Conservation (phyloP, 2,113 vertebrate species). For the Montifringilla adamsi region DNA sequence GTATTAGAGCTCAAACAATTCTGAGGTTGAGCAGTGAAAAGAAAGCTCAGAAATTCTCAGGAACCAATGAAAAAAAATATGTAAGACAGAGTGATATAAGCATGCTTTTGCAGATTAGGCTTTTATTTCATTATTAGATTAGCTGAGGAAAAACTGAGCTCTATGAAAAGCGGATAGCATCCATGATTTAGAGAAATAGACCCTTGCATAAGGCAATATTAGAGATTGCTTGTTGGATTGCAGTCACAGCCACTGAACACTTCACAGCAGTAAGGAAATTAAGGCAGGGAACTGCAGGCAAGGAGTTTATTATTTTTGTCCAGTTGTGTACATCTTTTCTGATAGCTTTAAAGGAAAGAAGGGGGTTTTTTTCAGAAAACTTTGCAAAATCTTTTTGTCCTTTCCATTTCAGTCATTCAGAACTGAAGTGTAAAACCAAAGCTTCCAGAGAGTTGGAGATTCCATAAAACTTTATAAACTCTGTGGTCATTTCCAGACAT, state of each 20-base stretch:
- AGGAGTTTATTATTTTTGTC: neutral
- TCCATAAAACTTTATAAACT: neutral
- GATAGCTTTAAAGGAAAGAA: neutral
- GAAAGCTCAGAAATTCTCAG: neutral
- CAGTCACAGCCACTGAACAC: neutral
- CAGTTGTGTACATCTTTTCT: neutral
- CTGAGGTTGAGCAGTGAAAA: neutral
- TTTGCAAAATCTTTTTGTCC: neutral
- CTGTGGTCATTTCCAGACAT: neutral
- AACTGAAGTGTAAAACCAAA: neutral
- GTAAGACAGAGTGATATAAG: neutral
- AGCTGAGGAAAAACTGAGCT: neutral
- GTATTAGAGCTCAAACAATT: neutral
- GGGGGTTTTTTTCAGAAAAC: neutral
- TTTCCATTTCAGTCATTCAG: neutral
- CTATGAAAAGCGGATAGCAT: neutral
- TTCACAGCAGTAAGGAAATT: neutral
- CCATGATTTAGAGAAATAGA: neutral
- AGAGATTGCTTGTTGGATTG: neutral
- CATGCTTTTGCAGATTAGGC: neutral
- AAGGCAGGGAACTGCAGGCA: neutral
- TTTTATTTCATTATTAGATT: neutral
- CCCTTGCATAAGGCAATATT: neutral
- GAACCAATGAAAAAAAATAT: neutral
- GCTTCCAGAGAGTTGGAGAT: neutral